Conservation (phyloP, 2,888 invertebrate species). For the Rhyacophila evoluta region DNA sequence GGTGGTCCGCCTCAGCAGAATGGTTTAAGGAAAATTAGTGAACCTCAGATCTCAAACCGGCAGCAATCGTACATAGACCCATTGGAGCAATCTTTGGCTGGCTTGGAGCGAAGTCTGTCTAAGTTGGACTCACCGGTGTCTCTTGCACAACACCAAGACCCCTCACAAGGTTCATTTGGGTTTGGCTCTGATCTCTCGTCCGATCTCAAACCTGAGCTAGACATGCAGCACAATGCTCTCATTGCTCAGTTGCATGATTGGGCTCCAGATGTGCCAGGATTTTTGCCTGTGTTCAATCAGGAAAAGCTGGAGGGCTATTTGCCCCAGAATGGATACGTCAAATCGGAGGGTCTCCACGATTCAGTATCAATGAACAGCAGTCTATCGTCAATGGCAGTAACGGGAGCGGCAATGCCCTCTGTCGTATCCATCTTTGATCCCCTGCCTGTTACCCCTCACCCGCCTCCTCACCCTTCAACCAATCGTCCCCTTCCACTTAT, state of each 20-base stretch:
- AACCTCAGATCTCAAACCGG: slow-evolving; percentile 51
- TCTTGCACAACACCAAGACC: slow-evolving; percentile 66
- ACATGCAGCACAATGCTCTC: slow-evolving; percentile 60
- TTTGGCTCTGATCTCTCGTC: slow-evolving; percentile 61
- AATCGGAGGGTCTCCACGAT: slow-evolving; percentile 62
- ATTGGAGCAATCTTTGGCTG: slow-evolving; percentile 78
- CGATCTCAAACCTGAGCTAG: slow-evolving; percentile 59
- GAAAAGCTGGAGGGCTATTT: slow-evolving; percentile 62
- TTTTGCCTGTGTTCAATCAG: slow-evolving; percentile 61
- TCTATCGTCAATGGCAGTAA: slow-evolving; percentile 58
- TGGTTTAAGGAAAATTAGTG: slow-evolving; percentile 41
- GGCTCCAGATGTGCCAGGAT: slow-evolving; percentile 59
- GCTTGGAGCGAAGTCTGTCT: slow-evolving; percentile 73
- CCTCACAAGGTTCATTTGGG: slow-evolving; percentile 67
- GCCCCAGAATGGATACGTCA: slow-evolving; percentile 66
- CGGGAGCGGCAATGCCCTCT: slow-evolving; percentile 64
- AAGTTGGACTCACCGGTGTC: slow-evolving; percentile 70
- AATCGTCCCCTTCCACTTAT: slow-evolving; percentile 61
- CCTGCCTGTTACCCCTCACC: slow-evolving; percentile 58
- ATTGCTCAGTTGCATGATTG: slow-evolving; percentile 63
- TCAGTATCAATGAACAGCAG: slow-evolving; percentile 30
- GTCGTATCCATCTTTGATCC: slow-evolving; percentile 72
- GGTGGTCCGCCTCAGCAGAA: slow-evolving; percentile 57
- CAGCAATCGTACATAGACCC: slow-evolving; percentile 73
- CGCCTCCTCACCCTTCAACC: slow-evolving; percentile 62